Evolutionary conservation across 1,140 invertebrate species (phyloP).

Genomic region (Drosophila carrolli): DNA sequence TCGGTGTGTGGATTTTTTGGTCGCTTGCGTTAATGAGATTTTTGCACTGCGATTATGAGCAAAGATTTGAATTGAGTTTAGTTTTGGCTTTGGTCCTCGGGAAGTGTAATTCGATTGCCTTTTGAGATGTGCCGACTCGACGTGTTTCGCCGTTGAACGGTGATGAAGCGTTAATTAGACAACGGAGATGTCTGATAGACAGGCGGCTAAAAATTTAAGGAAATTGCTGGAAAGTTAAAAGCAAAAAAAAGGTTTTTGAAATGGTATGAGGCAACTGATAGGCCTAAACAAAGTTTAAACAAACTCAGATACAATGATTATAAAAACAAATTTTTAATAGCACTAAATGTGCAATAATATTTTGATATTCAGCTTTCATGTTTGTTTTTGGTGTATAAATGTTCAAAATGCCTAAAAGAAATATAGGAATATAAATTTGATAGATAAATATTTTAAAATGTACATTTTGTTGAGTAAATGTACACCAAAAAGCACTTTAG

Average conservation of each 20-base stretch:
- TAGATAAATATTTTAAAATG: too few relatives aligned
- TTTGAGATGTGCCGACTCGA: constrained; percentile 36
- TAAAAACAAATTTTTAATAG: too few relatives aligned
- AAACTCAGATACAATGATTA: neutral
- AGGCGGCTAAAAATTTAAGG: constrained; percentile 13
- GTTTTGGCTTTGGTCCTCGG: neutral
- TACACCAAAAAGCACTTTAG: neutral
- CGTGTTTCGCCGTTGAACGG: neutral
- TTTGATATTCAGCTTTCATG: too few relatives aligned
- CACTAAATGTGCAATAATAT: too few relatives aligned
- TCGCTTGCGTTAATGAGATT: constrained; percentile 73
- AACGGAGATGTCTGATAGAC: constrained; percentile 47
- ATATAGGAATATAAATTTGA: too few relatives aligned
- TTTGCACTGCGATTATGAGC: constrained; percentile 67
- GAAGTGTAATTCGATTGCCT: constrained; percentile 14
- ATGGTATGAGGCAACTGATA: neutral
- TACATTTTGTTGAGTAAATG: neutral
- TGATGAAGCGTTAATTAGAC: constrained; percentile 58
- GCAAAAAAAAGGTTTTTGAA: neutral
- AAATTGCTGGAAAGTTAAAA: constrained; percentile 20
- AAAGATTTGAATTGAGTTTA: constrained; percentile 24
- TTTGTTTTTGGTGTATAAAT: too few relatives aligned
- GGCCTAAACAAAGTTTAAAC: neutral
- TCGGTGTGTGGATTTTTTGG: constrained; percentile 22
- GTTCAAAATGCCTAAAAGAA: too few relatives aligned